phyloP scores from a whole-genome alignment of 2,888 invertebrate genomes.

The Syrista parreyssii region DNA sequence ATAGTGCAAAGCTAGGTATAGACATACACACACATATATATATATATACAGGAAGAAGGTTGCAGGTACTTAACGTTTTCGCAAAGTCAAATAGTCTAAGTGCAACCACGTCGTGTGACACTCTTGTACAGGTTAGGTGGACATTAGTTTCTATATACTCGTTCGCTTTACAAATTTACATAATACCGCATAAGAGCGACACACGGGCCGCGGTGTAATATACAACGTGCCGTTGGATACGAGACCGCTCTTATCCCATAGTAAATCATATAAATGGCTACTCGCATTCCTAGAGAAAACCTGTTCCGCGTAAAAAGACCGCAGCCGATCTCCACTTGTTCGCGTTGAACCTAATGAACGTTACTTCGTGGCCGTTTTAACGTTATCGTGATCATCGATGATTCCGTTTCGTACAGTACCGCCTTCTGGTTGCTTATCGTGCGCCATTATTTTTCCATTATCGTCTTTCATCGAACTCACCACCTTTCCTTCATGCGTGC shows the following conservation, averaged over 20 bases:
- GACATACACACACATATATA: slow-evolving; percentile 8
- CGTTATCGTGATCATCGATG: background rate
- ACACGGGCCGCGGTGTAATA: background rate
- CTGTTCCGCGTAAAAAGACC: slow-evolving; percentile 45
- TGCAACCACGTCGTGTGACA: background rate
- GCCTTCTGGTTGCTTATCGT: background rate
- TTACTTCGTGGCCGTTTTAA: background rate
- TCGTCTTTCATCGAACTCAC: background rate
- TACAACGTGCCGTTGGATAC: background rate
- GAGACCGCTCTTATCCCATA: slow-evolving; percentile 26
- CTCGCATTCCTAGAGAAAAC: slow-evolving; percentile 54
- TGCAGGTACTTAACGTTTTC: background rate
- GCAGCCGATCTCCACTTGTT: background rate
- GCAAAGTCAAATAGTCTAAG: background rate
- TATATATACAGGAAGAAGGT: background rate
- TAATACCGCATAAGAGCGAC: background rate
- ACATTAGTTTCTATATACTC: background rate
- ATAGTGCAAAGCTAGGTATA: background rate
- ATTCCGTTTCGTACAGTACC: background rate
- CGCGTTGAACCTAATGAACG: background rate
- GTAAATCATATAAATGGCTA: slow-evolving; percentile 53
- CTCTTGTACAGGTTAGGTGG: background rate
- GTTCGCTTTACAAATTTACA: background rate
- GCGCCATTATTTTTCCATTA: slow-evolving; percentile 1
- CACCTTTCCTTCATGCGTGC: background rate